phyloP scores from a whole-genome alignment of 2,113 vertebrate species.

The Amphiprion percula region DNA sequence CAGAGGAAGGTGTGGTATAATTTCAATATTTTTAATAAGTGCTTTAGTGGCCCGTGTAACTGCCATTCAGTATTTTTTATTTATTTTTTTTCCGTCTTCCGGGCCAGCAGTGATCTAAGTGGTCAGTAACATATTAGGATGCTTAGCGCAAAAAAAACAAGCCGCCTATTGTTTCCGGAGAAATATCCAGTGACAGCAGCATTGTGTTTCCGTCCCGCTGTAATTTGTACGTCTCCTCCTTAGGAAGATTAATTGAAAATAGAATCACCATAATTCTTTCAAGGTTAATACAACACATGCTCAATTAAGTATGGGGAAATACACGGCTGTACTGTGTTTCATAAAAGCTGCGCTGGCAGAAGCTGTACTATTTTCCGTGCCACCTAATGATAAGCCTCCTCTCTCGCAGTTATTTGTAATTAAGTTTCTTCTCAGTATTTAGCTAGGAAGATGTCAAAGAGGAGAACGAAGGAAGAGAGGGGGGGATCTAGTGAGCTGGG shows the following conservation, averaged over 20 bases:
- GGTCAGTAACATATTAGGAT: constrained; percentile 49
- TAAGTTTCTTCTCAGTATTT: constrained; percentile 71
- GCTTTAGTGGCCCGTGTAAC: constrained; percentile 33
- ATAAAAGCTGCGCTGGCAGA: constrained; percentile 45
- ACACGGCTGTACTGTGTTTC: constrained; percentile 48
- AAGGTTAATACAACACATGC: constrained; percentile 75
- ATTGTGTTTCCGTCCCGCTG: constrained; percentile 53
- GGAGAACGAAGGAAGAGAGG: constrained; percentile 23
- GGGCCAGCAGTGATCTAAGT: constrained; percentile 49
- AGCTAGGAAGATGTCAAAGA: constrained; percentile 66
- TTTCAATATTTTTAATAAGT: constrained; percentile 58
- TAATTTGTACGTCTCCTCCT: constrained; percentile 60
- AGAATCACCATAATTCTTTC: constrained; percentile 64
- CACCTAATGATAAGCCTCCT: constrained; percentile 57
- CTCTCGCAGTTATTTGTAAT: constrained; percentile 71
- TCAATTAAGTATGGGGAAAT: constrained; percentile 67
- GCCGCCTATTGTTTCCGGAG: constrained; percentile 48
- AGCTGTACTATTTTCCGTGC: constrained; percentile 50
- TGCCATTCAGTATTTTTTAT: constrained; percentile 25
- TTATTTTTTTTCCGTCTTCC: constrained; percentile 14
- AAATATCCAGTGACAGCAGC: constrained; percentile 50
- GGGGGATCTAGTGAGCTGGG: constrained; percentile 36
- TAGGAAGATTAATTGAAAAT: constrained; percentile 77
- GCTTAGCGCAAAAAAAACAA: constrained; percentile 1
- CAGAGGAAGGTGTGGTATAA: constrained; percentile 46